Evolutionary conservation across 2,113 vertebrate species (phyloP).

Genomic region (Dromaius novaehollandiae): DNA sequence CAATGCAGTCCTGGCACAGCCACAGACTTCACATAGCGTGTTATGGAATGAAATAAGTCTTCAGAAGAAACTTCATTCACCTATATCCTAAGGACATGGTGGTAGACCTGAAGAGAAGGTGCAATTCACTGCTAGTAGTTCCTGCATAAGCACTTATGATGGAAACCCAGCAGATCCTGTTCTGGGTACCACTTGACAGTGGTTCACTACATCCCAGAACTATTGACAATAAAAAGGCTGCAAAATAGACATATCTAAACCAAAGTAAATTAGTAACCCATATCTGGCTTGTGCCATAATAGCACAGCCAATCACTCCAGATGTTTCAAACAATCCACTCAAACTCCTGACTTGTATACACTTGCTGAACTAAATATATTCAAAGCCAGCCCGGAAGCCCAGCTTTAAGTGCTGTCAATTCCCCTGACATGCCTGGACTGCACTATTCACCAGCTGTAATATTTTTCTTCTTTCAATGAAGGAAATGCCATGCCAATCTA

Average conservation of each 20-base stretch:
- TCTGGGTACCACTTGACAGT: neutral
- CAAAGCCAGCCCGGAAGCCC: neutral
- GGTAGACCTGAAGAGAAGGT: neutral
- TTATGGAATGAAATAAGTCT: neutral
- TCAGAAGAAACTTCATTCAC: neutral
- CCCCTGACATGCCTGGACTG: neutral
- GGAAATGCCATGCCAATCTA: neutral
- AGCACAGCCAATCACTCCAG: neutral
- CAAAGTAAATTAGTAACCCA: neutral
- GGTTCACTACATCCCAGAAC: neutral
- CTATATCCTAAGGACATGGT: neutral
- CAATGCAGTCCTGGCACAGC: neutral
- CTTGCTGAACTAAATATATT: neutral
- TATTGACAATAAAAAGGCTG: neutral
- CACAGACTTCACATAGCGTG: neutral
- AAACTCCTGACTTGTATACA: neutral
- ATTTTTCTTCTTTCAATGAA: neutral
- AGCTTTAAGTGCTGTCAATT: neutral
- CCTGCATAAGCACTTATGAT: neutral
- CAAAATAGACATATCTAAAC: neutral
- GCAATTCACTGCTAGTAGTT: neutral
- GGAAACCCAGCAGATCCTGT: neutral
- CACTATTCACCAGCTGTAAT: neutral
- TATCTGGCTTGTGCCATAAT: neutral
- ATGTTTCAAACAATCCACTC: neutral